Evolutionary conservation across 2,888 invertebrate genomes (phyloP), one percentile per base, ranked within the genome.

Genomic region (Hemicrepidius hirtus): DNA sequence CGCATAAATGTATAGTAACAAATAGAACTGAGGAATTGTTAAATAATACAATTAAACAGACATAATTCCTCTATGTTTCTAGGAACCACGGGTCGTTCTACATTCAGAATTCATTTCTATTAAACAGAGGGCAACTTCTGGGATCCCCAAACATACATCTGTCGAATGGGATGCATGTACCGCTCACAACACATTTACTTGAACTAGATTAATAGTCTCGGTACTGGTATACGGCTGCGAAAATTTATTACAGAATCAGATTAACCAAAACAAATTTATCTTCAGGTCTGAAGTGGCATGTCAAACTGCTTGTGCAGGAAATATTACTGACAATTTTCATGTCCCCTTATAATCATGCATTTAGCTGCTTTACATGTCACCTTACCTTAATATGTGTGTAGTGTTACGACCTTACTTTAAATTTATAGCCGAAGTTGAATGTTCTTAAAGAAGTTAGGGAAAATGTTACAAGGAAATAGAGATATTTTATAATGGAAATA

Each of bases 181-280:
- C 59, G 57, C 66, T 70, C 66, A 73, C 68, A 69, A 70, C 73
- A 75, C 72, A 71, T 70, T 72, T 75, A 73, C 75, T 73, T 75
- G 75, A 75, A 75, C 57, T 70, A 75, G 73, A 75, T 75, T 75
- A 75, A 75, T 75, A 63, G 75, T 63, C 63, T 55, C 63, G 40
- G 69, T 70, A 70, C 63, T 67, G 60, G 73, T 66, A 53, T 67
- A 67, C 67, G 69, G 46, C 72, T 66, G 44, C 59, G 66, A 69
- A 59, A 75, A 75, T 75, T 75, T 75, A 75, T 75, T 75, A 70
- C 67, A 74, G 74, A 68, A 64, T 66, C 68, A 74, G 74, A 71
- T 74, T 71, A 71, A 74, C 74, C 74, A 71, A 74, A 74, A 73
- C 67, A 73, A 70, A 73, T 73, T 73, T 73, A 73, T 73, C 73